Percentiles rank a stretch among this genome's conserved stretches.
Evolutionary conservation across 2,797 vertebrate species (phyloP).

Genomic region (Crax fasciolata): DNA sequence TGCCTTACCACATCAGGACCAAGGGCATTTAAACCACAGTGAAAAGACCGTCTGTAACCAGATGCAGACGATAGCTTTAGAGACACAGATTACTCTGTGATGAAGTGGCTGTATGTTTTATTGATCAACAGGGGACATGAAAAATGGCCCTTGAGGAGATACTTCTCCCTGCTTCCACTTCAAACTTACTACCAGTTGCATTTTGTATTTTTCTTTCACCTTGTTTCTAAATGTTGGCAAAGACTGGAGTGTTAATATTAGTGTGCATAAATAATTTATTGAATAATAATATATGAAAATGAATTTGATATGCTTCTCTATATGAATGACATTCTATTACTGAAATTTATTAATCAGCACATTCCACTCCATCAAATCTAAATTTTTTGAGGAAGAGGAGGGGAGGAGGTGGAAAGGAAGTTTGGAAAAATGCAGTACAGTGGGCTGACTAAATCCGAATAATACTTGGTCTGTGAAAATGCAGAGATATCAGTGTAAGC

Average conservation of each 20-base stretch:
- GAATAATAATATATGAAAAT: conserved; percentile 56
- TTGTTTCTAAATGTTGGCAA: neutral
- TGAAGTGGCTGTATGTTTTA: neutral
- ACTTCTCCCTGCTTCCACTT: neutral
- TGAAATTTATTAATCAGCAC: conserved; percentile 59
- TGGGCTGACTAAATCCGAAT: conserved; percentile 36
- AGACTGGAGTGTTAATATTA: conserved; percentile 47
- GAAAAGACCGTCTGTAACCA: neutral
- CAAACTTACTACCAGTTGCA: neutral
- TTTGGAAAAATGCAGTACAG: conserved; percentile 44
- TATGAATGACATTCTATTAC: conserved; percentile 32
- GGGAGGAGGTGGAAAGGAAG: neutral
- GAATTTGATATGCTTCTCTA: conserved; percentile 33
- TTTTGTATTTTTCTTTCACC: neutral
- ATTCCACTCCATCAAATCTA: conserved; percentile 51
- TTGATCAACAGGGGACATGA: neutral
- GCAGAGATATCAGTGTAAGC: conserved; percentile 28
- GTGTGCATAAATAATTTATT: conserved; percentile 74
- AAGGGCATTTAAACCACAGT: neutral
- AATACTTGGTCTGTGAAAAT: conserved; percentile 22
- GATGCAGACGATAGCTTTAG: neutral
- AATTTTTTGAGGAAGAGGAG: conserved; percentile 41
- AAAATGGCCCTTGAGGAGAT: neutral
- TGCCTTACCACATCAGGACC: neutral
- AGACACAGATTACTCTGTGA: neutral